These are phyloP conservation scores for Drymonia ruficornis DNA, from an alignment of 2,888 invertebrate species.

Conservation along the genomic window DNA sequence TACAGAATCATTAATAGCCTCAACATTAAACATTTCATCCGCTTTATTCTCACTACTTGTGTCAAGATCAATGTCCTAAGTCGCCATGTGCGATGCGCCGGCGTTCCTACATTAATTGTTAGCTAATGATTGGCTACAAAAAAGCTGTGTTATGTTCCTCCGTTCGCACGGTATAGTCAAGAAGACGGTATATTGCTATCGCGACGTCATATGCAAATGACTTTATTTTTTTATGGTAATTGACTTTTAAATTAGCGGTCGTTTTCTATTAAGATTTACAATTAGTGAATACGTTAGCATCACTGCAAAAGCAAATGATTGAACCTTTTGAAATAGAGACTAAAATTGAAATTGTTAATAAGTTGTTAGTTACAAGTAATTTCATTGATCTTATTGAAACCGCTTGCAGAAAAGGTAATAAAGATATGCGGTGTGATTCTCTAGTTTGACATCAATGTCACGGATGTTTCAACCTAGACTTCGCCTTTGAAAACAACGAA, in stretches of 20 bases:
- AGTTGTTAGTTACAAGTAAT: too few species aligned
- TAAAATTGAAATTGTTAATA: too few species aligned
- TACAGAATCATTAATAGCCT: too few species aligned
- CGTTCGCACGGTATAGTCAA: constrained; percentile 62
- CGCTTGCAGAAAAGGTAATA: too few species aligned
- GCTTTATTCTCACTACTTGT: constrained; percentile 39
- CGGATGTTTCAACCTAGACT: too few species aligned
- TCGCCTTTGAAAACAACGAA: too few species aligned
- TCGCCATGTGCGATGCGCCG: constrained; percentile 50
- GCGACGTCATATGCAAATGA: constrained; percentile 29
- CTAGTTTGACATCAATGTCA: too few species aligned
- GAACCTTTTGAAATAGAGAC: too few species aligned
- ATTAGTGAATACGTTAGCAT: too few species aligned
- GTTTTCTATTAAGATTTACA: neutral
- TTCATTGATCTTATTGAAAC: too few species aligned
- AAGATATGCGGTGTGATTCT: too few species aligned
- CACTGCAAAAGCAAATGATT: too few species aligned
- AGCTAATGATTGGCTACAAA: constrained; percentile 65
- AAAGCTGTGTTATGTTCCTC: constrained; percentile 42
- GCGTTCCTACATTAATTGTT: constrained; percentile 63
- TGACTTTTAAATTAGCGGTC: constrained; percentile 25
- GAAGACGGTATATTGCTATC: constrained; percentile 18
- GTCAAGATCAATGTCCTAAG: constrained; percentile 49
- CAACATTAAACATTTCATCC: constrained; percentile 6
- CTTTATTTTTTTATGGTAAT: constrained; percentile 34